Evolutionary conservation across 2,797 vertebrate species (phyloP).

Genomic region (Pterois miles): DNA sequence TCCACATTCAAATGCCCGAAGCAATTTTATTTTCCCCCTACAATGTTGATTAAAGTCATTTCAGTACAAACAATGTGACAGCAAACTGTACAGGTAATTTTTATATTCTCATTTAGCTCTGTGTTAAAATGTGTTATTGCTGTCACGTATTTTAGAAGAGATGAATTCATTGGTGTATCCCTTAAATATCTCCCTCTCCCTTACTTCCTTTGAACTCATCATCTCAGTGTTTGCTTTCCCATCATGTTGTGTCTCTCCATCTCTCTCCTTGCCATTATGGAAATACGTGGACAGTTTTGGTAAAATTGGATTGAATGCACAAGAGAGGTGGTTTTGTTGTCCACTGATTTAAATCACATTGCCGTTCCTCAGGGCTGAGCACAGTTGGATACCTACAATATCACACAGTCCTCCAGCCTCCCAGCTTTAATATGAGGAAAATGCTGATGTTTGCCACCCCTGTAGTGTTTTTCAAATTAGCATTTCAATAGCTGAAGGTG

Average conservation of each 20-base stretch:
- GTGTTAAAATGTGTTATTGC: background rate
- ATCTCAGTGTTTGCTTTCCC: slow-evolving; percentile 5
- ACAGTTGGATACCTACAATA: slow-evolving; percentile 29
- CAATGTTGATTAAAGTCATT: slow-evolving; percentile 8
- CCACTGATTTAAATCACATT: slow-evolving; percentile 51
- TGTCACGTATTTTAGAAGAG: background rate
- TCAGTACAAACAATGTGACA: slow-evolving; percentile 10
- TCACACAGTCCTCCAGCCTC: slow-evolving; percentile 32
- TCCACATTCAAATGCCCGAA: slow-evolving; percentile 14
- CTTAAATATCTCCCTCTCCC: background rate
- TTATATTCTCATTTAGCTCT: background rate
- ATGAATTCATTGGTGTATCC: background rate
- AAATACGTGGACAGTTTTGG: slow-evolving; percentile 8
- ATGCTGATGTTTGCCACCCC: slow-evolving; percentile 70
- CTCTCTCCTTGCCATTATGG: slow-evolving; percentile 25
- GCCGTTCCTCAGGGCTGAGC: slow-evolving; percentile 16
- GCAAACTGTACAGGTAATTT: background rate
- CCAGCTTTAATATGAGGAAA: slow-evolving; percentile 64
- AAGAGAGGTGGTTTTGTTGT: slow-evolving; percentile 10
- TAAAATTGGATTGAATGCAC: background rate
- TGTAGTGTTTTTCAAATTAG: slow-evolving; percentile 71
- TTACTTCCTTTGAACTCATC: slow-evolving; percentile 25
- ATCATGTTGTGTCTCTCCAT: background rate
- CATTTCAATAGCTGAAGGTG: slow-evolving; percentile 74
- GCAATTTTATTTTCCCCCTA: background rate